phyloP scores from a whole-genome alignment of 1,140 invertebrate genomes.

The Pantala flavescens region DNA sequence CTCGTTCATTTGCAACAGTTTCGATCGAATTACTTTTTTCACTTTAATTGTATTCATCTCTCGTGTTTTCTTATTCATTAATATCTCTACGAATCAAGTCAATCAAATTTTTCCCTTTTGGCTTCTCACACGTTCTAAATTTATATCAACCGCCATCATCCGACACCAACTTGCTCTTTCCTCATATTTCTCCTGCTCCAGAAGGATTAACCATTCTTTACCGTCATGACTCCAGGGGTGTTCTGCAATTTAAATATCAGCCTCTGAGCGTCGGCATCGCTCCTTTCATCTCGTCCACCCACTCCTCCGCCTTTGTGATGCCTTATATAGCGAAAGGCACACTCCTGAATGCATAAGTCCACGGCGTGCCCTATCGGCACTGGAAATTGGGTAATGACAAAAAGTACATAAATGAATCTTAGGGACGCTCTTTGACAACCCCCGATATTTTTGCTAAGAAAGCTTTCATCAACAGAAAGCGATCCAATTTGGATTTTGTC shows the following conservation, averaged over 20 bases:
- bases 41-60: too few species aligned
- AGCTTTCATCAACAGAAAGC: too few species aligned
- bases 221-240: constrained; percentile 18
- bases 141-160: too few species aligned
- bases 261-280: constrained; percentile 13
- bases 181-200: neutral
- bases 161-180: neutral
- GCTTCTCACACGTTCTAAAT: too few species aligned
- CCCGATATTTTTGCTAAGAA: too few species aligned
- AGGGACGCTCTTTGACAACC: neutral
- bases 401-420: constrained; percentile 21
- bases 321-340: constrained; percentile 17
- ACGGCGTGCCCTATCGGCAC: constrained; percentile 14
- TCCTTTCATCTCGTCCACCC: constrained; percentile 14
- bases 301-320: constrained; percentile 11
- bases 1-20: too few species aligned
- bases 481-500: too few species aligned
- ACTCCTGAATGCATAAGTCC: constrained; percentile 18
- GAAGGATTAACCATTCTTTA: too few species aligned
- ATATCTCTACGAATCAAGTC: too few species aligned
- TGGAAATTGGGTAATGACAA: constrained; percentile 20
- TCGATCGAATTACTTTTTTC: too few species aligned
- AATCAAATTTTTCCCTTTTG: too few species aligned
- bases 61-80: too few species aligned
- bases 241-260: constrained; percentile 21